Conservation (phyloP, 1,140 invertebrate genomes). For the Tenebrio molitor region DNA sequence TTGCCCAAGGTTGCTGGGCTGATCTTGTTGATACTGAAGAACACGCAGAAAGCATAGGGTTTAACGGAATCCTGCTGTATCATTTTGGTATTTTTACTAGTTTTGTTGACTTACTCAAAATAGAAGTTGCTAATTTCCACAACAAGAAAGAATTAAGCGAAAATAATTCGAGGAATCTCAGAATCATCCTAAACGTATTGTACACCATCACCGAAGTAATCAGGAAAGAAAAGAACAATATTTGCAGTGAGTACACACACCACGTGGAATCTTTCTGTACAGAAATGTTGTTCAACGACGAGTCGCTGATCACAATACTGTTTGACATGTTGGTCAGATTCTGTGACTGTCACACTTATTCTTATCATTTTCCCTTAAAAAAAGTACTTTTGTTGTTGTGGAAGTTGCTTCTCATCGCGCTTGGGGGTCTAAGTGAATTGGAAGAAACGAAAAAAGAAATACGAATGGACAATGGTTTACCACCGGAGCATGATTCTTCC, state of each 20-base stretch:
- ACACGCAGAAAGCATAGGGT: neutral
- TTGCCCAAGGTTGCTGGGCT: slow-evolving; percentile 22
- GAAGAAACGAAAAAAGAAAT: slow-evolving; percentile 1
- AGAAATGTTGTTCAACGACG: neutral
- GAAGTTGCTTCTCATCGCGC: neutral
- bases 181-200: neutral
- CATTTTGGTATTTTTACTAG: neutral
- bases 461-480: neutral
- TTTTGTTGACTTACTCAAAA: neutral
- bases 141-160: neutral
- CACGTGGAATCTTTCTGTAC: neutral
- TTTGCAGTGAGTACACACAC: neutral
- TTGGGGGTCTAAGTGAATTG: neutral
- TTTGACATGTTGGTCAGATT: slow-evolving; percentile 4
- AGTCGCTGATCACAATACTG: neutral
- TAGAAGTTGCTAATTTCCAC: neutral
- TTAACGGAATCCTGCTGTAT: slow-evolving; percentile 4
- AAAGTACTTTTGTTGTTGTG: slow-evolving; percentile 11
- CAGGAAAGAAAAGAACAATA: neutral
- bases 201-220: slow-evolving; percentile 12
- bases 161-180: neutral
- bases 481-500: neutral
- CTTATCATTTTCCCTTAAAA: neutral
- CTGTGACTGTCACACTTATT: neutral
- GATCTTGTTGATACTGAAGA: neutral